phyloP scores from a whole-genome alignment of 2,113 vertebrate species.

The Psammodynastes pulverulentus region DNA sequence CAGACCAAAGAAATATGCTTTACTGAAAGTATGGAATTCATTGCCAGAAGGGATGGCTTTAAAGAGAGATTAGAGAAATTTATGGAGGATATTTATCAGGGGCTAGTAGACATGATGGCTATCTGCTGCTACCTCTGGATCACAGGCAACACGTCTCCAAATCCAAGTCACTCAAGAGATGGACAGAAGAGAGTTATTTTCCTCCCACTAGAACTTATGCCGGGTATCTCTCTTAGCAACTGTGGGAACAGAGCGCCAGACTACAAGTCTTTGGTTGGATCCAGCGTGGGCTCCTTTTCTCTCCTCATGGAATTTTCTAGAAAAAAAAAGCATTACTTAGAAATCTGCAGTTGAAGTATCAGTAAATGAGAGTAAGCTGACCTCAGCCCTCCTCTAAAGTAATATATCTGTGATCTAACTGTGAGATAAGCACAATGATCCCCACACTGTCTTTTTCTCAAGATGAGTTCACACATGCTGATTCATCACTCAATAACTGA shows the following conservation, averaged over 20 bases:
- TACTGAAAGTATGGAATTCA: not conserved
- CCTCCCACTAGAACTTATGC: not conserved
- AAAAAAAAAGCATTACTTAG: not conserved
- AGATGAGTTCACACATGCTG: not conserved
- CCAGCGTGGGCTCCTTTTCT: not conserved
- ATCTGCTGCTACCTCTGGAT: not conserved
- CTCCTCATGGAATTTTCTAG: not conserved
- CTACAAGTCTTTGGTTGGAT: not conserved
- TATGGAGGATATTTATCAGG: not conserved
- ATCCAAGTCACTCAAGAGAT: not conserved
- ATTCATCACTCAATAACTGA: not conserved
- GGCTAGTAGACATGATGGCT: not conserved
- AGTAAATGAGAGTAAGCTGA: not conserved
- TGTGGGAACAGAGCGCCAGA: not conserved
- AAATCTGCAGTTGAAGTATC: not conserved
- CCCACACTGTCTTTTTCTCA: not conserved
- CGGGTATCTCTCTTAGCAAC: not conserved
- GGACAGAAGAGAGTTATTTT: not conserved
- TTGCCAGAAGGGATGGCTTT: not conserved
- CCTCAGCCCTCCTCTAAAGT: not conserved
- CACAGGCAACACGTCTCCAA: not conserved
- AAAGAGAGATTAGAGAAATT: not conserved
- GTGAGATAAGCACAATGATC: not conserved
- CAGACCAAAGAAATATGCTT: not conserved
- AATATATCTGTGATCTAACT: not conserved